Conservation (phyloP, 1,140 invertebrate species). For the Metopolophium dirhodum region DNA sequence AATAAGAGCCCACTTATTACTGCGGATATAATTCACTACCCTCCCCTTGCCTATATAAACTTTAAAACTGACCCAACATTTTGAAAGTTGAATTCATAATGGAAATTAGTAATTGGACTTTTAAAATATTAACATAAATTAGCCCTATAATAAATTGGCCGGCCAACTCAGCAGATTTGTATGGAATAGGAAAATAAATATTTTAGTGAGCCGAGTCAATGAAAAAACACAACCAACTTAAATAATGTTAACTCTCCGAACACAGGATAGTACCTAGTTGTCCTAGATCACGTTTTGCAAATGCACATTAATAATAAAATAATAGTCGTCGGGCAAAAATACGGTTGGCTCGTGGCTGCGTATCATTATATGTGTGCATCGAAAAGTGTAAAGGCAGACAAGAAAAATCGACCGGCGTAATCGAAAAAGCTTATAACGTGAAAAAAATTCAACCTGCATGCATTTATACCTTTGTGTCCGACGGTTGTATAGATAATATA, state of each 20-base stretch:
- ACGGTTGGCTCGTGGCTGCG: background rate
- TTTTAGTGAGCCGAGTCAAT: background rate
- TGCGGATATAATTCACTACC: background rate
- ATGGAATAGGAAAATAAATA: background rate
- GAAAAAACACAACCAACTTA: background rate
- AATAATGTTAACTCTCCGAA: background rate
- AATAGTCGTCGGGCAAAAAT: background rate
- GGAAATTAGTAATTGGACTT: background rate
- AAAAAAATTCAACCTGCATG: background rate
- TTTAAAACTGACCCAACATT: background rate
- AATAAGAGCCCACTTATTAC: background rate
- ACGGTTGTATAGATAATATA: background rate
- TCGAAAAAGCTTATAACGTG: background rate
- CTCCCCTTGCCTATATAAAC: background rate
- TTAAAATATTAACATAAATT: constrained; percentile 13
- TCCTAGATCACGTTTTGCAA: background rate
- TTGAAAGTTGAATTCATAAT: background rate
- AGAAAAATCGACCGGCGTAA: background rate
- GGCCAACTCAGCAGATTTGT: background rate
- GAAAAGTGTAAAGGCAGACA: background rate
- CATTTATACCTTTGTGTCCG: background rate
- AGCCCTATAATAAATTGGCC: too few species aligned
- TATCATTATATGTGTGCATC: background rate
- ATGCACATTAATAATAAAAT: background rate
- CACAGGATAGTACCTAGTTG: background rate